Evolutionary conservation across 2,797 vertebrate species (phyloP).

Genomic region (Rhabdophis nuchalis): DNA sequence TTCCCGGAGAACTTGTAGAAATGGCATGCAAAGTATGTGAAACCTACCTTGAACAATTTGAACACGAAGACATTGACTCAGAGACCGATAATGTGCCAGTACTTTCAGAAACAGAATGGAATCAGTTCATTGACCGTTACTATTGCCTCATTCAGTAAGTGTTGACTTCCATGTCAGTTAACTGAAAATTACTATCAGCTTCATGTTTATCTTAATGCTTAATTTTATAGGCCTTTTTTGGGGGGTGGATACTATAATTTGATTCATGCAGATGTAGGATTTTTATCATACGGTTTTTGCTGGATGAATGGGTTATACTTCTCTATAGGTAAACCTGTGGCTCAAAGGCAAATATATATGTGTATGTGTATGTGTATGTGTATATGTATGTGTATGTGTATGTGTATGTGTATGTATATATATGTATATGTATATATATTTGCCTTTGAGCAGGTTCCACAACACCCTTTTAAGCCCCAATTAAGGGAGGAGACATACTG

Average conservation of each 20-base stretch:
- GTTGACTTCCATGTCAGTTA: neutral
- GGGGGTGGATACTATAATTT: neutral
- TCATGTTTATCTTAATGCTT: neutral
- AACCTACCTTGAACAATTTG: constrained; percentile 52
- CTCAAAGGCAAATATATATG: neutral
- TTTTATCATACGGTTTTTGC: neutral
- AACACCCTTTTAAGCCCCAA: no score
- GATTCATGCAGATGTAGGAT: neutral
- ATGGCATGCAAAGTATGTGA: constrained; percentile 50
- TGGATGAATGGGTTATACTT: neutral
- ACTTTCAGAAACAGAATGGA: constrained; percentile 54
- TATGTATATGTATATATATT: no score
- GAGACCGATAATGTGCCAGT: fast-evolving
- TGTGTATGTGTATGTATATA: no score
- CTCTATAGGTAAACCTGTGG: neutral
- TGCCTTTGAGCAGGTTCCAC: no score
- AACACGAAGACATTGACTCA: constrained; percentile 50
- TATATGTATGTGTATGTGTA: no score
- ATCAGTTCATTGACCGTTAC: constrained; percentile 51
- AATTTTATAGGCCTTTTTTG: neutral
- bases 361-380: no score
- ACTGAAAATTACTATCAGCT: neutral
- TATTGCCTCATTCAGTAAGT: constrained; percentile 60
- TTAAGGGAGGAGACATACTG: no score
- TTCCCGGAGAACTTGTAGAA: constrained; percentile 48